Evolutionary conservation across 1,140 invertebrate genomes (phyloP).

Genomic region (Lordiphosa collinella): DNA sequence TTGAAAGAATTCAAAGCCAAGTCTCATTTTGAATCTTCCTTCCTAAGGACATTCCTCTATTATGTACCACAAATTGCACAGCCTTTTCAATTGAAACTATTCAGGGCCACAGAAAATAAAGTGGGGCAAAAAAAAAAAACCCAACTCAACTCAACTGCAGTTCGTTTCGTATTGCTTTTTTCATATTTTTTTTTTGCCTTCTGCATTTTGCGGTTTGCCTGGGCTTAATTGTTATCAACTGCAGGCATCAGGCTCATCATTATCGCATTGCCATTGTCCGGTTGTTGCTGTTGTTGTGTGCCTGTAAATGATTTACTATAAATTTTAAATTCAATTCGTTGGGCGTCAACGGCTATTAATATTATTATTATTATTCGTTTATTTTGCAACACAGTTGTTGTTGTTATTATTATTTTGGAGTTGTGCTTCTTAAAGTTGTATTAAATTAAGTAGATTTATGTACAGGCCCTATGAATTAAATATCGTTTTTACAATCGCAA

Average conservation of each 20-base stretch:
- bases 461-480: constrained; percentile 24
- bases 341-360: constrained; percentile 67
- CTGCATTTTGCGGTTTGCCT: constrained; percentile 28
- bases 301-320: constrained; percentile 61
- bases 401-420: background rate
- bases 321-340: constrained; percentile 64
- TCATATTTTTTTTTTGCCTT: constrained; percentile 21
- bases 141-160: too few species aligned
- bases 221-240: constrained; percentile 67
- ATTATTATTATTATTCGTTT: constrained; percentile 61
- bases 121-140: too few species aligned
- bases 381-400: constrained; percentile 53
- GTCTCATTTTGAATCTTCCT: too few species aligned
- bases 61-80: too few species aligned
- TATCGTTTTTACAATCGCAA: constrained; percentile 29
- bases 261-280: constrained; percentile 32
- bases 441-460: constrained; percentile 18
- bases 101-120: too few species aligned
- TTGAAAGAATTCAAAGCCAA: too few species aligned
- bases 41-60: too few species aligned
- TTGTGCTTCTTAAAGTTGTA: background rate
- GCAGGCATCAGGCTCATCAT: constrained; percentile 42
- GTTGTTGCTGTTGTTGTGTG: background rate
- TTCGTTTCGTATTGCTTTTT: background rate
- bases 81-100: too few species aligned